Percentiles rank a stretch among this genome's conserved stretches.
phyloP scores from a whole-genome alignment of 2,888 invertebrate genomes.

The Dugesia japonica region DNA sequence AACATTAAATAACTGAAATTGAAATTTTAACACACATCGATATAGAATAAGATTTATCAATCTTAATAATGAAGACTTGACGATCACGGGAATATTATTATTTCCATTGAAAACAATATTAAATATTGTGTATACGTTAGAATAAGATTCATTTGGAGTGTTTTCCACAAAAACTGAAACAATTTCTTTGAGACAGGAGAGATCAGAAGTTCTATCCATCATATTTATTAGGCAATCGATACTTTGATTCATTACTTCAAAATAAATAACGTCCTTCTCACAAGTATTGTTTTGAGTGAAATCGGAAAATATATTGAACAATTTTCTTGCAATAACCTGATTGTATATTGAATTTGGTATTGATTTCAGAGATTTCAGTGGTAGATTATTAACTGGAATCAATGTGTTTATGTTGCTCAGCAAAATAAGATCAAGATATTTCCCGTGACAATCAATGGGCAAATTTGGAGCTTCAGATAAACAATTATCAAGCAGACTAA shows the following conservation, averaged over 20 bases:
- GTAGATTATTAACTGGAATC: background rate
- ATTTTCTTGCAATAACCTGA: background rate
- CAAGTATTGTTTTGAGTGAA: background rate
- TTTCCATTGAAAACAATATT: background rate
- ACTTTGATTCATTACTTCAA: background rate
- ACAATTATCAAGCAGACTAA: background rate
- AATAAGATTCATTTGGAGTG: background rate
- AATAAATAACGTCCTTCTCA: background rate
- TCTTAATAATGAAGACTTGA: background rate
- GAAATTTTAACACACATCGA: background rate
- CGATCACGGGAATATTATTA: background rate
- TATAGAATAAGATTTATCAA: background rate
- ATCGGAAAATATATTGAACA: background rate
- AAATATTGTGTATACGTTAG: background rate
- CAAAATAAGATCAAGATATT: background rate
- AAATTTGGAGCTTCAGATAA: background rate
- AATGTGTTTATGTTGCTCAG: background rate
- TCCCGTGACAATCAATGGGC: background rate
- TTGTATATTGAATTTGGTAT: background rate
- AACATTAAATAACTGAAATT: too few species aligned
- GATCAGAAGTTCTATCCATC: background rate
- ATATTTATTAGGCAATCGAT: background rate
- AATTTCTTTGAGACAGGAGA: constrained; percentile 1
- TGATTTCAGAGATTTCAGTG: background rate
- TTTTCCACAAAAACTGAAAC: background rate